phyloP scores from a whole-genome alignment of 37 sponge, comb jelly and placozoan species.

The Haliclona indistincta region DNA sequence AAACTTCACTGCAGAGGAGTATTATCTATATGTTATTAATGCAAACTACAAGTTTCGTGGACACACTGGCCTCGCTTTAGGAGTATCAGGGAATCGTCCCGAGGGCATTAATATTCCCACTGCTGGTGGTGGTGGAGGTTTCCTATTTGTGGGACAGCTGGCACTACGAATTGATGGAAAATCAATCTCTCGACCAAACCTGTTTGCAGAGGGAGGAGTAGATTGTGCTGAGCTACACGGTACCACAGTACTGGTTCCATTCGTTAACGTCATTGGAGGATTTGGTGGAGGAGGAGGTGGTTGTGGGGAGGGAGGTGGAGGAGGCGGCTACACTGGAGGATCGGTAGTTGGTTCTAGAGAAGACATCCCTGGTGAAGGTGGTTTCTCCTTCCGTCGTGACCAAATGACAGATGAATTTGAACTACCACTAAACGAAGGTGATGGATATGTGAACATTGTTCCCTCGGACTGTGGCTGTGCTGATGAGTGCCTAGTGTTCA shows the following conservation, averaged over 20 bases:
- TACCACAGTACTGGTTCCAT: too few species aligned
- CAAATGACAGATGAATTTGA: not conserved
- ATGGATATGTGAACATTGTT: slow-evolving; percentile 59
- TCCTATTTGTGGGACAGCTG: not conserved
- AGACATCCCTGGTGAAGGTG: slow-evolving; percentile 33
- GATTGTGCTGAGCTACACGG: slow-evolving; percentile 9
- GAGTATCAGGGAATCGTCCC: not conserved
- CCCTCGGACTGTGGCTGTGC: slow-evolving; percentile 51
- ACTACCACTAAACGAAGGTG: slow-evolving; percentile 16
- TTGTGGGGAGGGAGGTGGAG: slow-evolving; percentile 47
- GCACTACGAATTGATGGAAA: slow-evolving; percentile 3
- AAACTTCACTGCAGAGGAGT: not conserved
- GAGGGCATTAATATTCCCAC: not conserved
- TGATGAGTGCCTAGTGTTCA: slow-evolving; percentile 21
- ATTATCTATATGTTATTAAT: not conserved
- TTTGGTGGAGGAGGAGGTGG: slow-evolving; percentile 61
- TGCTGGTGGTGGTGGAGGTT: slow-evolving; percentile 50
- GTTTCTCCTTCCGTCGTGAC: not conserved
- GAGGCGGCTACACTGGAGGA: slow-evolving; percentile 52
- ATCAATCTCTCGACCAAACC: not conserved
- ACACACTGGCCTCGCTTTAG: not conserved
- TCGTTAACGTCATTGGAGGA: slow-evolving; percentile 19
- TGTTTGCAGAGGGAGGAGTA: slow-evolving; percentile 40
- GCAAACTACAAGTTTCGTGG: not conserved
- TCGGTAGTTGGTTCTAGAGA: not conserved